Evolutionary conservation across 2,797 vertebrate species (phyloP).

Genomic region (Danio choprae): DNA sequence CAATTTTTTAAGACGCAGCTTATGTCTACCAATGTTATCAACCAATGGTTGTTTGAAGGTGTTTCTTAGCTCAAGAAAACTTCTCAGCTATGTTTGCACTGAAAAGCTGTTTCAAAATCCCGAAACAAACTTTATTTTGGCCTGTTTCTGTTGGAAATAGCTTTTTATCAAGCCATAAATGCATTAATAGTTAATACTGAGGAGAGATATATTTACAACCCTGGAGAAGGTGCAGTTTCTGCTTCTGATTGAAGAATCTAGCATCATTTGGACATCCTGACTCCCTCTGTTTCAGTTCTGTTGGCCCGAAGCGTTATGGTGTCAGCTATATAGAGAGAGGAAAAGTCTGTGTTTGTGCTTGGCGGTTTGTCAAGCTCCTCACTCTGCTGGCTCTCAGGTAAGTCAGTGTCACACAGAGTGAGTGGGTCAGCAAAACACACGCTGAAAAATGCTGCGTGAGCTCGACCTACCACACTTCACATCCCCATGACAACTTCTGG

Average conservation of each 20-base stretch:
- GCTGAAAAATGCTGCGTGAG: slow-evolving; percentile 27
- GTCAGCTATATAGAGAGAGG: slow-evolving; percentile 40
- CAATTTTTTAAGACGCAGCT: no score
- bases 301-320: slow-evolving; percentile 37
- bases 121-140: background rate
- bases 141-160: background rate
- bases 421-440: slow-evolving; percentile 42
- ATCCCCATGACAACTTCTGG: slow-evolving; percentile 17
- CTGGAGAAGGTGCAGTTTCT: background rate
- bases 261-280: slow-evolving; percentile 25
- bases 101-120: background rate
- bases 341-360: slow-evolving; percentile 28
- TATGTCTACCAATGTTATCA: no score
- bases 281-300: slow-evolving; percentile 25
- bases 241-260: slow-evolving; percentile 9
- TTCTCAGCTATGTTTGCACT: no score
- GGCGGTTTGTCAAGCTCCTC: slow-evolving; percentile 48
- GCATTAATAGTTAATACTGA: background rate
- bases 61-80: no score
- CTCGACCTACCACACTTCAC: background rate
- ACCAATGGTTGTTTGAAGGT: no score
- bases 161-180: background rate
- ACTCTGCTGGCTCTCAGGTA: slow-evolving; percentile 39
- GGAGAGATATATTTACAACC: background rate
- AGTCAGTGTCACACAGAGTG: slow-evolving; percentile 43